Evolutionary conservation across 2,797 vertebrate genomes (phyloP).

Genomic region (Acipenser transmontanus): DNA sequence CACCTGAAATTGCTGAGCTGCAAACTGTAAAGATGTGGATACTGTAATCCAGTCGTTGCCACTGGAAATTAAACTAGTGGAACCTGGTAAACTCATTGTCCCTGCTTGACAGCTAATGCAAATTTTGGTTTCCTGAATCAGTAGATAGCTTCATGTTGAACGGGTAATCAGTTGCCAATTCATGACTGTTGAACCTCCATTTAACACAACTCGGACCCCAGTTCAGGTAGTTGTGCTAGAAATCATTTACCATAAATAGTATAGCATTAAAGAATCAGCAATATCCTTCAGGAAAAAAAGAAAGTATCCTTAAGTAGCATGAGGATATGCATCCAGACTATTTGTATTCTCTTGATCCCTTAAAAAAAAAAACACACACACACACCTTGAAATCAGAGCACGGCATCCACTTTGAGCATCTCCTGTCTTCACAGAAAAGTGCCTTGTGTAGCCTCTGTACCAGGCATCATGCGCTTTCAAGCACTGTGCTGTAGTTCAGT

Average conservation of each 20-base stretch:
- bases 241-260: too few species aligned
- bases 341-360: constrained; percentile 16
- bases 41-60: constrained; percentile 60
- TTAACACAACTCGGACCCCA: too few species aligned
- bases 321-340: constrained; percentile 34
- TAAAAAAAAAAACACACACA: constrained; percentile 20
- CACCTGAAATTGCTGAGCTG: not conserved
- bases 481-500: constrained; percentile 17
- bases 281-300: not conserved
- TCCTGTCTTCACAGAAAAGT: constrained; percentile 21
- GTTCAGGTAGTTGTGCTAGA: too few species aligned
- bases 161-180: too few species aligned
- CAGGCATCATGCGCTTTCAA: constrained; percentile 48
- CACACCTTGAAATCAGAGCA: constrained; percentile 41
- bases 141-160: too few species aligned
- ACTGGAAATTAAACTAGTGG: constrained; percentile 19
- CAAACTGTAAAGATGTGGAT: constrained; percentile 20
- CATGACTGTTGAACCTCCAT: too few species aligned
- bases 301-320: not conserved
- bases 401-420: constrained; percentile 31
- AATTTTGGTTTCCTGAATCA: too few species aligned
- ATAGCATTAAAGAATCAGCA: too few species aligned
- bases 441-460: constrained; percentile 28
- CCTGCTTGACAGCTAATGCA: too few species aligned
- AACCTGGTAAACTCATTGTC: constrained; percentile 1